phyloP scores from a whole-genome alignment of 1,140 invertebrate genomes.

The Coelopa frigida region DNA sequence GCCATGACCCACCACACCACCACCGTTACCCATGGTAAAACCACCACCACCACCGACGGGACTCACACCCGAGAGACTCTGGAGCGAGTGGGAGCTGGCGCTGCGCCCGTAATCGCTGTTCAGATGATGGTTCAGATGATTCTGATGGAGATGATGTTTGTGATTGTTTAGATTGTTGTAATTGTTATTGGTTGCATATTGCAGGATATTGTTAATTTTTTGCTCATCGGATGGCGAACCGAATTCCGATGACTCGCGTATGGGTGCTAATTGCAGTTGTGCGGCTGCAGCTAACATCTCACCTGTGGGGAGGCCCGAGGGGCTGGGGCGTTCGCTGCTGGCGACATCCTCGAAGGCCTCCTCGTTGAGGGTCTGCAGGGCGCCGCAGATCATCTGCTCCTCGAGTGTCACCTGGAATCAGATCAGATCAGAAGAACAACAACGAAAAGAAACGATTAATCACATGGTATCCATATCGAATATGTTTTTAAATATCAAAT shows the following conservation, averaged over 20 bases:
- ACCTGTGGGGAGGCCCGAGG: conserved; percentile 46
- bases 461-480: too few species aligned
- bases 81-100: conserved; percentile 35
- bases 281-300: conserved; percentile 43
- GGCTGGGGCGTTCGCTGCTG: conserved; percentile 47
- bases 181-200: conserved; percentile 21
- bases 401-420: conserved; percentile 75
- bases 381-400: conserved; percentile 90
- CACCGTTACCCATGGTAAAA: background rate
- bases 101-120: conserved; percentile 32
- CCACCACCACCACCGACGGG: too few species aligned
- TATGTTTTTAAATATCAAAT: too few species aligned
- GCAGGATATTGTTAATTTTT: conserved; percentile 21
- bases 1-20: conserved; percentile 22
- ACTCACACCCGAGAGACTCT: conserved; percentile 28
- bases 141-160: conserved; percentile 14
- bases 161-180: conserved; percentile 13
- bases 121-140: conserved; percentile 19
- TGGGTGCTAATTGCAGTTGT: conserved; percentile 44
- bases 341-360: conserved; percentile 83
- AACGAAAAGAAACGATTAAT: too few species aligned
- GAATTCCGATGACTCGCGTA: conserved; percentile 42
- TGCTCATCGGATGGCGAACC: conserved; percentile 40
- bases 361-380: conserved; percentile 83
- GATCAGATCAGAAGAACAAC: background rate